Percentiles rank a stretch among this genome's conserved stretches.
Evolutionary conservation across 2,113 vertebrate species (phyloP).

Genomic region (Turnix velox): DNA sequence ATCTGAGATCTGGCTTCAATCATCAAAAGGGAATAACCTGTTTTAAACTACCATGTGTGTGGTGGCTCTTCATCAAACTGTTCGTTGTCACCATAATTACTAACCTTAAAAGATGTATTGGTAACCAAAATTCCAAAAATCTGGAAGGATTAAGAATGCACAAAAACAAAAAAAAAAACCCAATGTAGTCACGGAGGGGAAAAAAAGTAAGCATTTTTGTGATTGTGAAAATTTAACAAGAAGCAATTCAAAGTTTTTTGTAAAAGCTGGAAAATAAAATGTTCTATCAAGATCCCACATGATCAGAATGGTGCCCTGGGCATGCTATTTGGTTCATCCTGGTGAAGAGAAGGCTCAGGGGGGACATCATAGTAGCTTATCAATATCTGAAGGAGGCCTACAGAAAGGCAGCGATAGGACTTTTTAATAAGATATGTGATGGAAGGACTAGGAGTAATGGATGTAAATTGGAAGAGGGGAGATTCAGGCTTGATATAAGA

Average conservation of each 20-base stretch:
- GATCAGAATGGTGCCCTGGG: neutral
- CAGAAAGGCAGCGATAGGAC: too few species aligned
- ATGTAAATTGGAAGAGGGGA: too few species aligned
- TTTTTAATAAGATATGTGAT: too few species aligned
- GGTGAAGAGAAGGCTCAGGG: too few species aligned
- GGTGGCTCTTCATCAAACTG: neutral
- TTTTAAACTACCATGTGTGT: neutral
- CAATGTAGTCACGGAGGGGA: neutral
- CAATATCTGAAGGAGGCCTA: too few species aligned
- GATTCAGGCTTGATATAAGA: too few species aligned
- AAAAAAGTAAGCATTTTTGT: neutral
- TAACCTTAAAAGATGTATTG: neutral
- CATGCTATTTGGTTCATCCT: too few species aligned
- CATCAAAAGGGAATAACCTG: neutral
- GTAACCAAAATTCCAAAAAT: neutral
- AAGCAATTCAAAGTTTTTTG: neutral
- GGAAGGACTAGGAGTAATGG: too few species aligned
- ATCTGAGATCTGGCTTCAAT: neutral
- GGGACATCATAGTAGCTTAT: too few species aligned
- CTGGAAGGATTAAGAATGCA: neutral
- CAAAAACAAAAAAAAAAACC: neutral
- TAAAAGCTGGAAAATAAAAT: neutral
- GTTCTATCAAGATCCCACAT: neutral
- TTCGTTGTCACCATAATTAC: neutral
- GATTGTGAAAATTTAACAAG: neutral